Conservation (phyloP, 2,113 vertebrate genomes). For the Lepus europaeus region DNA sequence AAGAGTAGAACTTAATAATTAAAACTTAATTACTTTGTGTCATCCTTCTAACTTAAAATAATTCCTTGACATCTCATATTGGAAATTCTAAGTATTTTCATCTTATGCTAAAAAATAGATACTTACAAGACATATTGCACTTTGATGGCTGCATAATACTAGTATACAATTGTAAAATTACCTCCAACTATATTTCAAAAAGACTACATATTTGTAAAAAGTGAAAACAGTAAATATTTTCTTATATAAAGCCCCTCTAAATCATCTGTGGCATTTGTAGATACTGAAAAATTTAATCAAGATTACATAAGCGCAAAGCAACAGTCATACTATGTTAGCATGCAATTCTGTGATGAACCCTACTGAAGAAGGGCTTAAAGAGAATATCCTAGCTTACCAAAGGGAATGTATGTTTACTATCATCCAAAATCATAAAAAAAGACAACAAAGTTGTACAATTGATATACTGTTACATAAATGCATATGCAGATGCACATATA, state of each 20-base stretch:
- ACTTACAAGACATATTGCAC: background rate
- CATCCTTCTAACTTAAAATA: background rate
- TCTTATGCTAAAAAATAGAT: background rate
- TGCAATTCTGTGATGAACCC: background rate
- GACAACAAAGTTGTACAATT: background rate
- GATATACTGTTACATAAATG: background rate
- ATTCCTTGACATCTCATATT: background rate
- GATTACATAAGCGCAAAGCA: background rate
- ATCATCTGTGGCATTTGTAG: background rate
- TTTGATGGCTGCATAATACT: background rate
- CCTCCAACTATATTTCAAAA: background rate
- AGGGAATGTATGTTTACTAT: background rate
- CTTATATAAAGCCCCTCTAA: background rate
- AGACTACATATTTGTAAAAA: background rate
- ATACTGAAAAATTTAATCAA: constrained; percentile 7
- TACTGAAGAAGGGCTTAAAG: background rate
- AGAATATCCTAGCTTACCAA: background rate
- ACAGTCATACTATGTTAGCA: background rate
- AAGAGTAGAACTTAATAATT: background rate
- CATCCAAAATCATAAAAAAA: background rate
- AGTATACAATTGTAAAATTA: background rate
- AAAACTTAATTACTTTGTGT: background rate
- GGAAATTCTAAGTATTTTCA: background rate
- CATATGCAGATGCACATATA: background rate
- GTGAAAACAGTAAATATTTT: background rate